A percentile compares a stretch with the other conserved stretches of the same genome.
These are phyloP conservation scores for Chrysolina haemoptera DNA, from an alignment of 2,888 invertebrate species.

Conservation along the genomic window DNA sequence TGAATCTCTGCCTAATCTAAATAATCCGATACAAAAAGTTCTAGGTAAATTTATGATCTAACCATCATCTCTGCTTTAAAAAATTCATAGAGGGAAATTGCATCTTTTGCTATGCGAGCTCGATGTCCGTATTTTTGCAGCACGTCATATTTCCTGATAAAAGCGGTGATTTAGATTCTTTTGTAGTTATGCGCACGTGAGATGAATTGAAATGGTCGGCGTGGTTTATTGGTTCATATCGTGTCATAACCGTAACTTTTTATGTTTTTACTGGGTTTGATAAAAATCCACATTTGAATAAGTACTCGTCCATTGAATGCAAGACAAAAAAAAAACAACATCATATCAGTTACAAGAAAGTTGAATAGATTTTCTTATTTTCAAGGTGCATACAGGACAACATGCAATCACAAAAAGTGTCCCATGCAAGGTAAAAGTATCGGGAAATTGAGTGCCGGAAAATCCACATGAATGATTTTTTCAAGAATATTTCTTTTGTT, in stretches of 20 bases:
- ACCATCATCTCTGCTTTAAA: slow-evolving; percentile 23
- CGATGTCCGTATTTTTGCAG: slow-evolving; percentile 24
- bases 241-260: slow-evolving; percentile 3
- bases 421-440: no score
- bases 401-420: no score
- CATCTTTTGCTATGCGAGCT: slow-evolving; percentile 27
- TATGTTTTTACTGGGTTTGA: neutral
- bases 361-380: no score
- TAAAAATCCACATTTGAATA: no score
- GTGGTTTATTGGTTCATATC: slow-evolving; percentile 11
- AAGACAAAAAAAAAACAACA: no score
- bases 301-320: no score
- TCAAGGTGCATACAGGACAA: no score
- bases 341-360: no score
- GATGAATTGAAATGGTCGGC: slow-evolving; percentile 27
- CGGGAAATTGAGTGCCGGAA: no score
- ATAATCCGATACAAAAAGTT: slow-evolving; percentile 30
- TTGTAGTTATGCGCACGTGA: slow-evolving; percentile 32
- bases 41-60: slow-evolving; percentile 19
- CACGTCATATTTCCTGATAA: slow-evolving; percentile 30
- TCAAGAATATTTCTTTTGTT: no score
- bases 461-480: no score
- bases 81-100: slow-evolving; percentile 39
- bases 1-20: slow-evolving; percentile 24
- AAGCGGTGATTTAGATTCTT: slow-evolving; percentile 29